phyloP scores from a whole-genome alignment of 1,140 invertebrate genomes.

The Epicauta chinensis region DNA sequence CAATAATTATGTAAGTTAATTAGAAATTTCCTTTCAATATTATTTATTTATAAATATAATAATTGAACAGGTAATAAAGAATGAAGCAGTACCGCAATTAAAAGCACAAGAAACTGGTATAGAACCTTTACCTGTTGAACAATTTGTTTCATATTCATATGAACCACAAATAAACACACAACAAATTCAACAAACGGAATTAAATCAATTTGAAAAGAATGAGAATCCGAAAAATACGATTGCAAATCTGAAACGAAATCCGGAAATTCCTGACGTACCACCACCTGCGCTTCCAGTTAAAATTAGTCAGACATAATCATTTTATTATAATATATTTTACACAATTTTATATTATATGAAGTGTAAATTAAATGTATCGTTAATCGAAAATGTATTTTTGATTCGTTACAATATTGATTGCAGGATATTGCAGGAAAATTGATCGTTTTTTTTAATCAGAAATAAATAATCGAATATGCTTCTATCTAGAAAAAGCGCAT shows the following conservation, averaged over 20 bases:
- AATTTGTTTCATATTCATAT: slow-evolving; percentile 5
- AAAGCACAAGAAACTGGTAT: not conserved
- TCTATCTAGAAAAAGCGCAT: too few species aligned
- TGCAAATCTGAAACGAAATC: slow-evolving; percentile 11
- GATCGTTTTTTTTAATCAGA: too few species aligned
- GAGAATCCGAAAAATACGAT: slow-evolving; percentile 8
- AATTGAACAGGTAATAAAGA: not conserved
- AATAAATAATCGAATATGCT: too few species aligned
- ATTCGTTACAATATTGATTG: too few species aligned
- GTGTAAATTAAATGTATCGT: too few species aligned
- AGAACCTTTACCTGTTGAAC: slow-evolving; percentile 1
- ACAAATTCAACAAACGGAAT: not conserved
- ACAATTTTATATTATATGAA: too few species aligned
- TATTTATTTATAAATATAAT: not conserved
- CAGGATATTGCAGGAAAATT: too few species aligned
- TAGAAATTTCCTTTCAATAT: not conserved
- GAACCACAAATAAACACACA: not conserved
- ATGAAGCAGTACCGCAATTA: not conserved
- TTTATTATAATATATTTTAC: too few species aligned
- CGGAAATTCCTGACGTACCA: slow-evolving; percentile 9
- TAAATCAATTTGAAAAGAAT: slow-evolving; percentile 2
- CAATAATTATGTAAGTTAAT: not conserved
- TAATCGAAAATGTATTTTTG: too few species aligned
- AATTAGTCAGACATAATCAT: not conserved
- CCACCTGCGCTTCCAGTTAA: slow-evolving; percentile 6